Conservation (phyloP, 2,888 invertebrate genomes). For the Leptopilina syphax region DNA sequence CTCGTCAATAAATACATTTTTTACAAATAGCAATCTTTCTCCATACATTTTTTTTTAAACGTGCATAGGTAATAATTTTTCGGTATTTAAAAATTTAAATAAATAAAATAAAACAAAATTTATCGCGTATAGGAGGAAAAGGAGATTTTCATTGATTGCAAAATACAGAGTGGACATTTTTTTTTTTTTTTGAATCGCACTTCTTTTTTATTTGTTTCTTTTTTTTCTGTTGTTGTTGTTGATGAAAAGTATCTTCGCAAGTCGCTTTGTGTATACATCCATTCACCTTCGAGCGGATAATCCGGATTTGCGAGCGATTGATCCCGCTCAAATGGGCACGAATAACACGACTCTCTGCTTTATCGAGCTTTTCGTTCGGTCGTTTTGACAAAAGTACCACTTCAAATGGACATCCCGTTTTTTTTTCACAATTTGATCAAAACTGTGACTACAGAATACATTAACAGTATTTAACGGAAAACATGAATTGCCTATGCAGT, state of each 20-base stretch:
- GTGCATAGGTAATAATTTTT: no score
- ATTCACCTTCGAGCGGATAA: conserved; percentile 60
- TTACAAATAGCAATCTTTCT: no score
- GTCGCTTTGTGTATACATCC: conserved; percentile 53
- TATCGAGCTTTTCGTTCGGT: conserved; percentile 55
- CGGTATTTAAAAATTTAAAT: no score
- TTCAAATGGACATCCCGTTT: conserved; percentile 27
- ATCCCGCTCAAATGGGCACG: conserved; percentile 52
- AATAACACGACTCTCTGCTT: conserved; percentile 58
- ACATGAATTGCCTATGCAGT: not conserved
- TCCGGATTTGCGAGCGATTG: conserved; percentile 66
- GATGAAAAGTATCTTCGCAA: conserved; percentile 27
- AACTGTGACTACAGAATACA: not conserved
- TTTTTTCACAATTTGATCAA: conserved; percentile 17
- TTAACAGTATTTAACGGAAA: not conserved
- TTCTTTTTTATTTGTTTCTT: not conserved
- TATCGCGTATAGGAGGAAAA: not conserved
- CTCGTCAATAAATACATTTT: no score
- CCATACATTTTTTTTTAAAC: no score
- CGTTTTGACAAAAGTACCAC: conserved; percentile 37
- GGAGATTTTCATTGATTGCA: conserved; percentile 2
- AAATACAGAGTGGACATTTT: not conserved
- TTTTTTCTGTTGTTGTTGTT: no score
- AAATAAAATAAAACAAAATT: no score
- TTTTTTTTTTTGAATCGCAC: not conserved